Base-by-base conservation (phyloP, 2,888 invertebrate species). In the Heteromyza rotundicornis region DNA sequence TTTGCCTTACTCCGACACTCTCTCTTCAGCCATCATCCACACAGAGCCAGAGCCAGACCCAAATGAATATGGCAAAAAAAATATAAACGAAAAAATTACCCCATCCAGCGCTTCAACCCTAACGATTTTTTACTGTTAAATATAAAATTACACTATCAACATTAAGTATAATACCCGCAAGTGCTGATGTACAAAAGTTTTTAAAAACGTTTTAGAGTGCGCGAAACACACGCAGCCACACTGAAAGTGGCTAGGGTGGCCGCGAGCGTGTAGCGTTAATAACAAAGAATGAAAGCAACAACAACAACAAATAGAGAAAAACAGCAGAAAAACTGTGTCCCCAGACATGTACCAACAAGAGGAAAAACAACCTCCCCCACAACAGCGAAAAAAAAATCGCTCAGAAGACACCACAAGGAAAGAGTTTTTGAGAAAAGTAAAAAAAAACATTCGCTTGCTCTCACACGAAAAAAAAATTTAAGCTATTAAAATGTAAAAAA, bases 81-180 rank as follows among this genome's bases (percentile, higher is more conserved):
- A 3, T n/a, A 40, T 2, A 8, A 8, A 40, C 40, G 14, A 47
- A 20, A 17, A 47, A 19, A 8, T 47, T 3, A 19, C 47, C 47
- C 47, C 17, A 2, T 17, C 47, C 19, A 47, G 14, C 20, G 47
- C 47, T 17, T 47, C 47, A 47, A 47, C 47, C 47, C 47, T 47
- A 47, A 47, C 47, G 47, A 5, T 62, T 61, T 44, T 22, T 19
- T 67, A 60, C 68, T 66, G 66, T 72, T 72, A 77, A 77, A 74
- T 74, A 74, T 77, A 75, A 74, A 77, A 74, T 74, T 74, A 74
- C 77, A 74, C 76, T 77, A 74, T 74, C 74, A 74, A 74, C 77
- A 75, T 75, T 75, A 77, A 68, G 75, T 72, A 75, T 74, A 75
- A 74, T 75, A 74, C 76, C 77, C 77, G 73, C 76, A 73, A 76